Evolutionary conservation across 2,113 vertebrate genomes (phyloP).

Genomic region (Rhinoptilus africanus): DNA sequence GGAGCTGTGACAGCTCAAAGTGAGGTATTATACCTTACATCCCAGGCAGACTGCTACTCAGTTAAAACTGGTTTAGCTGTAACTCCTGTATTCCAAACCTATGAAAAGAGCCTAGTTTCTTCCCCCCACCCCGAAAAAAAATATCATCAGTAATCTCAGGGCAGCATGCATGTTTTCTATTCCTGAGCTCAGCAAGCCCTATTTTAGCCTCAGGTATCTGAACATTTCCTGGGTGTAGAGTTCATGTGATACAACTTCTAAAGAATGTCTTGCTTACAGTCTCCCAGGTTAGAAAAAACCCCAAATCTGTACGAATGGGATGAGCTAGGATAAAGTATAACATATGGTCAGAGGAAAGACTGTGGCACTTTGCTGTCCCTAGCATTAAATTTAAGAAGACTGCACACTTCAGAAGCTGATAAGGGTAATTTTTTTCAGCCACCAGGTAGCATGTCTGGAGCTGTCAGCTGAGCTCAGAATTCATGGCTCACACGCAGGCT

Average conservation of each 20-base stretch:
- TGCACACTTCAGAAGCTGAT: background rate
- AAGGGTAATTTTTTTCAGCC: background rate
- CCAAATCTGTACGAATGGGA: background rate
- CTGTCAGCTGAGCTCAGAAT: background rate
- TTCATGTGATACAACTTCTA: background rate
- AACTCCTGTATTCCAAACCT: background rate
- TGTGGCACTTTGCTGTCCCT: background rate
- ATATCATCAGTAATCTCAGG: background rate
- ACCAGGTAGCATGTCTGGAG: background rate
- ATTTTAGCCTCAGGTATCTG: background rate
- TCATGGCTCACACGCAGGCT: background rate
- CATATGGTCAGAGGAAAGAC: background rate
- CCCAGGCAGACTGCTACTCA: background rate
- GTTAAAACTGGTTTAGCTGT: background rate
- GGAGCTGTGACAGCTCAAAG: slow-evolving; percentile 23
- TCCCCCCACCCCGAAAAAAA: too few relatives aligned
- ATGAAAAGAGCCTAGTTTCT: background rate
- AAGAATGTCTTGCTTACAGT: background rate
- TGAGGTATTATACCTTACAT: background rate
- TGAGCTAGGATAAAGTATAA: background rate
- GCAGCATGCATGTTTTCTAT: background rate
- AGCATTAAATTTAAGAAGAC: background rate
- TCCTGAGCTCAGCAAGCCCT: background rate
- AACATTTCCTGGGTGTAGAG: background rate
- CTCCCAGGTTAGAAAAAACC: background rate